A percentile compares a stretch with the other conserved stretches of the same genome.
These are phyloP conservation scores for Bergia puertoricense DNA, from an alignment of 92 coral and sea anemone genomes.

Conservation along the genomic window DNA sequence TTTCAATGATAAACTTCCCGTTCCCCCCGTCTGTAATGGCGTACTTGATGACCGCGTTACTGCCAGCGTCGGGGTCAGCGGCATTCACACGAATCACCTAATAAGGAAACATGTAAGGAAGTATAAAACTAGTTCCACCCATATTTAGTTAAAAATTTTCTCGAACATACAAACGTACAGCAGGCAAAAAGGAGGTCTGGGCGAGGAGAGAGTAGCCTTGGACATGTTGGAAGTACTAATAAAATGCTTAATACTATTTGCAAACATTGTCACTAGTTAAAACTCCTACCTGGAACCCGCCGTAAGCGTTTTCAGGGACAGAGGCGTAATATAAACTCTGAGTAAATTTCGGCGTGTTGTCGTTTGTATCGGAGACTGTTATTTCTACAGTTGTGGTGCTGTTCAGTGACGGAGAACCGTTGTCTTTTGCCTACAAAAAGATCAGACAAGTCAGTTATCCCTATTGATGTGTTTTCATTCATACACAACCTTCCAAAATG, in stretches of 20 bases:
- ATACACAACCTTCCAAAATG: background rate
- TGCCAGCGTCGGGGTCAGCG: conserved; percentile 76
- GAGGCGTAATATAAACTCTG: conserved; percentile 61
- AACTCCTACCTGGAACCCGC: conserved; percentile 77
- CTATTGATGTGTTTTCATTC: background rate
- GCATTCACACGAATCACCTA: conserved; percentile 92
- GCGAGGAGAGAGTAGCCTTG: background rate
- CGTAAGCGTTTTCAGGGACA: conserved; percentile 89
- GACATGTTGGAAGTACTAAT: no score
- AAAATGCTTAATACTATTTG: background rate
- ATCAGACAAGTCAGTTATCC: background rate
- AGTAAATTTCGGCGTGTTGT: conserved; percentile 78
- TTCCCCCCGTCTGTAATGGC: conserved; percentile 71
- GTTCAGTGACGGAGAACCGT: conserved; percentile 69
- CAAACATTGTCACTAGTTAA: background rate
- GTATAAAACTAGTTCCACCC: background rate
- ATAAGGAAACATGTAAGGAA: background rate
- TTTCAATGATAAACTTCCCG: conserved; percentile 86
- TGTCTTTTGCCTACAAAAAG: conserved; percentile 76
- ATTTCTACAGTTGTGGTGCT: conserved; percentile 84
- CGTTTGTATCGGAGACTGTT: conserved; percentile 74
- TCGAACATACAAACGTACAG: background rate
- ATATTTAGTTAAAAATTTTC: background rate
- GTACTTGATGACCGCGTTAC: conserved; percentile 75
- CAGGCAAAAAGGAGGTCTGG: no score